phyloP scores from a whole-genome alignment of 2,888 invertebrate genomes.

The Lapara coniferarum region DNA sequence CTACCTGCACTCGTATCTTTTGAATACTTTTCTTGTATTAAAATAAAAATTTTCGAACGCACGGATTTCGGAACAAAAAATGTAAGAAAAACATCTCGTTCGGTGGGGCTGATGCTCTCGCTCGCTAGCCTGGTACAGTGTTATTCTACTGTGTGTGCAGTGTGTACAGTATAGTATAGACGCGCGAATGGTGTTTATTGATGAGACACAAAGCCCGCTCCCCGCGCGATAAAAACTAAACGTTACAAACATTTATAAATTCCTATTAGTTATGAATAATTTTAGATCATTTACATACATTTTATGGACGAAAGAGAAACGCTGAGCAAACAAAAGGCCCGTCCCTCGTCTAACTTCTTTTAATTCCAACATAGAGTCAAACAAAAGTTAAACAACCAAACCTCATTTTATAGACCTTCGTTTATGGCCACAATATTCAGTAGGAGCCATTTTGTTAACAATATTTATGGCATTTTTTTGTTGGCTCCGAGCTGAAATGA shows the following conservation, averaged over 20 bases:
- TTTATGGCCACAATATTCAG: slow-evolving; percentile 80
- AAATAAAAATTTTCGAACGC: slow-evolving; percentile 80
- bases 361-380: slow-evolving; percentile 69
- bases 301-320: slow-evolving; percentile 63
- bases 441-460: slow-evolving; percentile 79
- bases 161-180: no score
- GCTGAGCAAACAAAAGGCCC: slow-evolving; percentile 67
- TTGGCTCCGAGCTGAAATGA: slow-evolving; percentile 66
- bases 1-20: slow-evolving; percentile 82
- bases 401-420: slow-evolving; percentile 76
- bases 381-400: slow-evolving; percentile 78
- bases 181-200: slow-evolving; percentile 17
- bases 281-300: slow-evolving; percentile 74
- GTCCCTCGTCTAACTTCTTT: slow-evolving; percentile 67
- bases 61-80: slow-evolving; percentile 79
- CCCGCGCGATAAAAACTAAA: slow-evolving; percentile 50
- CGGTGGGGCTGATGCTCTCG: slow-evolving; percentile 28
- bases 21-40: slow-evolving; percentile 81
- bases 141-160: neutral
- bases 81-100: slow-evolving; percentile 75
- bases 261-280: slow-evolving; percentile 77
- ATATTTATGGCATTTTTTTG: slow-evolving; percentile 80
- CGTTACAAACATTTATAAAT: slow-evolving; percentile 68
- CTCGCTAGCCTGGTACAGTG: slow-evolving; percentile 22
- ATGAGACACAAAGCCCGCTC: slow-evolving; percentile 15